Evolutionary conservation across 1,140 invertebrate species (phyloP).

Genomic region (Drosophila mauritiana): DNA sequence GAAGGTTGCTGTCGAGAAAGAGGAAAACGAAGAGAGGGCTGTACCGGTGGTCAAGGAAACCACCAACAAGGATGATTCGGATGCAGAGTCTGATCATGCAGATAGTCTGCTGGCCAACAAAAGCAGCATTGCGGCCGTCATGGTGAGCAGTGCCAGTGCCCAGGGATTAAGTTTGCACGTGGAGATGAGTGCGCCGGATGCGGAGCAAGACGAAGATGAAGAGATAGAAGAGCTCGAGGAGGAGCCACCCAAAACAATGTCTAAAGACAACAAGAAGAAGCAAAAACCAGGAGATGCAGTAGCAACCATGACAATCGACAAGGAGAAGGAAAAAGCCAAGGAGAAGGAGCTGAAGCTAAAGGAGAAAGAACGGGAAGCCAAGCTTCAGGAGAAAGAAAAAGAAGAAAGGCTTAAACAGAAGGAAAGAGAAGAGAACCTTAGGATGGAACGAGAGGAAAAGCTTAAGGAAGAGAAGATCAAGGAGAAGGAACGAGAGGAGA

Average conservation of each 20-base stretch:
- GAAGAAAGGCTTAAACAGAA: background rate
- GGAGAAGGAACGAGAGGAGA: slow-evolving; percentile 6
- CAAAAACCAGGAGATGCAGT: slow-evolving; percentile 1
- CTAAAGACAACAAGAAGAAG: slow-evolving; percentile 32
- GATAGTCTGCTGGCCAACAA: slow-evolving; percentile 60
- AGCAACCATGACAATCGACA: slow-evolving; percentile 27
- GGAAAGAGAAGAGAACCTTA: slow-evolving; percentile 2
- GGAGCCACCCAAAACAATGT: background rate
- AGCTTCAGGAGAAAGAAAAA: background rate
- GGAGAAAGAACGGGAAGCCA: slow-evolving; percentile 20
- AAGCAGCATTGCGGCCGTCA: slow-evolving; percentile 48
- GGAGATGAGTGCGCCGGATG: slow-evolving; percentile 23
- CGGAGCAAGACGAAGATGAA: background rate
- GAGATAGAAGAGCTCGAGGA: background rate
- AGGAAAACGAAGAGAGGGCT: background rate
- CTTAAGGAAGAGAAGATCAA: background rate
- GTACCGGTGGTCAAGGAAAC: background rate
- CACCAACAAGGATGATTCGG: slow-evolving; percentile 1
- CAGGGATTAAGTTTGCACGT: slow-evolving; percentile 62
- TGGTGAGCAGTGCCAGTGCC: slow-evolving; percentile 68
- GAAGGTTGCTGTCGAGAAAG: slow-evolving; percentile 17
- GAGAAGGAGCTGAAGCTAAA: slow-evolving; percentile 15
- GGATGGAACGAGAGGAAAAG: slow-evolving; percentile 1
- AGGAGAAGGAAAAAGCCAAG: slow-evolving; percentile 20
- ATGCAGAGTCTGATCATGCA: slow-evolving; percentile 49